A percentile compares a stretch with the other conserved stretches of the same genome.
These are phyloP conservation scores for Drosophila obscura DNA, from an alignment of 1,140 invertebrate genomes.

Conservation along the genomic window DNA sequence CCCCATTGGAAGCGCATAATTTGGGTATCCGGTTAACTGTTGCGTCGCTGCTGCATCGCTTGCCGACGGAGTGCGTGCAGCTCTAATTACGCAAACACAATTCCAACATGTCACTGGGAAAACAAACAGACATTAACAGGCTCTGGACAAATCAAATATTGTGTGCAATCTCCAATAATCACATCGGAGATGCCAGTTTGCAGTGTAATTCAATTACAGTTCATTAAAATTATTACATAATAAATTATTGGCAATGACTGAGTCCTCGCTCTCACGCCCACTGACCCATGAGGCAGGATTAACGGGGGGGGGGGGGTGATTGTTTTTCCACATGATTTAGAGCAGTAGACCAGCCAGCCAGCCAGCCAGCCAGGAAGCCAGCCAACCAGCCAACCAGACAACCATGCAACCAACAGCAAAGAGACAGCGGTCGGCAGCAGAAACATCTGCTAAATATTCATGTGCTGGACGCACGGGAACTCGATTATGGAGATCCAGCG, in stretches of 20 bases:
- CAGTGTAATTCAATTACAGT: constrained; percentile 65
- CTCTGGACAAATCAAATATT: constrained; percentile 11
- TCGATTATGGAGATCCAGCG: background rate
- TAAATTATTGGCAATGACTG: constrained; percentile 62
- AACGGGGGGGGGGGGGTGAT: too few relatives aligned
- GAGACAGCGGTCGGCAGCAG: background rate
- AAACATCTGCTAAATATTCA: constrained; percentile 26
- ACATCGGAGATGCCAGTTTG: constrained; percentile 37
- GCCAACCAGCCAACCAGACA: too few relatives aligned
- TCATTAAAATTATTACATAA: constrained; percentile 74
- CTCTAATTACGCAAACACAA: constrained; percentile 4
- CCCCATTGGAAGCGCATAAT: too few relatives aligned
- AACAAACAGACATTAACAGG: constrained; percentile 1
- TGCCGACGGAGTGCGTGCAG: too few relatives aligned
- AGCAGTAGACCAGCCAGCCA: too few relatives aligned
- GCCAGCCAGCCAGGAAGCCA: too few relatives aligned
- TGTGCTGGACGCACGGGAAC: background rate
- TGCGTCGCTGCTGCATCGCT: too few relatives aligned
- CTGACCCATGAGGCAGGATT: background rate
- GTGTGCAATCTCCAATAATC: constrained; percentile 20
- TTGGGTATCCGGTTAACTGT: too few relatives aligned
- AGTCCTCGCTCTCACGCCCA: background rate
- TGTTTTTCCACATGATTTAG: too few relatives aligned
- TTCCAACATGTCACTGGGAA: background rate
- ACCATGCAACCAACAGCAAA: too few relatives aligned